These are phyloP conservation scores for Achroia grisella DNA, from an alignment of 1,140 invertebrate genomes.

Conservation along the genomic window DNA sequence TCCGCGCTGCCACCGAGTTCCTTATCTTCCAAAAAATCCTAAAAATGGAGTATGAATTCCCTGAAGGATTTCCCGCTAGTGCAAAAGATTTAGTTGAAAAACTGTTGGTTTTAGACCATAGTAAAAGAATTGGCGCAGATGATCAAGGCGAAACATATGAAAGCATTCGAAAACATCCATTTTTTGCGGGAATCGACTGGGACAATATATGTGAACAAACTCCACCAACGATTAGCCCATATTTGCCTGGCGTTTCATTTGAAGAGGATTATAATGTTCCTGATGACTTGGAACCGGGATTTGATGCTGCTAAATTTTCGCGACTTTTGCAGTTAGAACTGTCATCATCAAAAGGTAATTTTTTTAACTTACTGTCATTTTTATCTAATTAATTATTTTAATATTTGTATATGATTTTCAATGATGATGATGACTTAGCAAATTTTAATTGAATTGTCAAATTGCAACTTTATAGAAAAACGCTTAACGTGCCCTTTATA, in stretches of 20 bases:
- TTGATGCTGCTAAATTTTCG: conserved; percentile 86
- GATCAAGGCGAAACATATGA: conserved; percentile 85
- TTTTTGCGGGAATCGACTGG: conserved; percentile 91
- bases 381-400: too few species aligned
- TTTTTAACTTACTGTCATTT: neutral
- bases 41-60: conserved; percentile 93
- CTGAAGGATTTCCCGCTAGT: conserved; percentile 88
- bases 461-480: too few species aligned
- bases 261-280: conserved; percentile 84
- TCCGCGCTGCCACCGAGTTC: conserved; percentile 94
- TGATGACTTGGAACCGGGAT: conserved; percentile 87
- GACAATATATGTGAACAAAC: conserved; percentile 84
- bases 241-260: conserved; percentile 84
- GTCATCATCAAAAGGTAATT: conserved; percentile 63
- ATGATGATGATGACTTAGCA: too few species aligned
- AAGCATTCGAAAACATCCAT: conserved; percentile 88
- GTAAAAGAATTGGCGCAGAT: conserved; percentile 86
- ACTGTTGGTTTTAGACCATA: conserved; percentile 88
- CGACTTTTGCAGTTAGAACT: conserved; percentile 83
- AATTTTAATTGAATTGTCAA: too few species aligned
- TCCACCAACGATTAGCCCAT: conserved; percentile 90
- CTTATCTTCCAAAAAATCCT: conserved; percentile 97
- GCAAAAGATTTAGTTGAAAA: conserved; percentile 92
- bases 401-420: too few species aligned
- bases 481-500: neutral